These are phyloP conservation scores for Parascotia fuliginaria DNA, from an alignment of 2,888 invertebrate genomes.

Conservation along the genomic window DNA sequence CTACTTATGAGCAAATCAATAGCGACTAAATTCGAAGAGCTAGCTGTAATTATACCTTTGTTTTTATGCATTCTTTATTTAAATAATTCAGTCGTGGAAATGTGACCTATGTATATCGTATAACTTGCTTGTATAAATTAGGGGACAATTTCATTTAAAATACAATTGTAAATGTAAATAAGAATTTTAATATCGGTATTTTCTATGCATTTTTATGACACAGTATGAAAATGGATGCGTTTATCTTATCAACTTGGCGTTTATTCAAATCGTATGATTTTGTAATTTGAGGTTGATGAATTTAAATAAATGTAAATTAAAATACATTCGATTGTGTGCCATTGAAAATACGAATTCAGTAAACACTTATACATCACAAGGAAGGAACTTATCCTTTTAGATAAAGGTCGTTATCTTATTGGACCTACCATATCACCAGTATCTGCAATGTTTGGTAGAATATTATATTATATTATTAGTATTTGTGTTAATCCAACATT, in stretches of 20 bases:
- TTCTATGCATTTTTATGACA: constrained; percentile 38
- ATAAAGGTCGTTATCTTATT: no score
- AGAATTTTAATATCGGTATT: constrained; percentile 32
- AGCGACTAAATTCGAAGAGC: no score
- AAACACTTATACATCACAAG: no score
- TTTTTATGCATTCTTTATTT: no score
- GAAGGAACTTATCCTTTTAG: no score
- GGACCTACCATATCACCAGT: no score
- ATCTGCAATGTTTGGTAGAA: no score
- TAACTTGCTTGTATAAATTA: background rate
- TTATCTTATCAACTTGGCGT: constrained; percentile 12
- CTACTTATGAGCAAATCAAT: no score
- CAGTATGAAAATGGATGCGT: constrained; percentile 11
- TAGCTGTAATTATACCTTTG: no score
- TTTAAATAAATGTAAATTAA: constrained; percentile 6
- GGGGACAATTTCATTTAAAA: constrained; percentile 24
- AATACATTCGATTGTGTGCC: background rate
- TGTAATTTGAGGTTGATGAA: constrained; percentile 16
- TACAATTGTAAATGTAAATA: constrained; percentile 39
- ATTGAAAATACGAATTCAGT: background rate
- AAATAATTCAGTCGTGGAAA: background rate
- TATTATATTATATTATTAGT: no score
- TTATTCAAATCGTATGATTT: constrained; percentile 26
- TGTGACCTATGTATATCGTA: background rate
- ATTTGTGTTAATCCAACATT: constrained; percentile 18